Base-by-base conservation (phyloP, 2,888 invertebrate genomes). In the Drosophila borborema region DNA sequence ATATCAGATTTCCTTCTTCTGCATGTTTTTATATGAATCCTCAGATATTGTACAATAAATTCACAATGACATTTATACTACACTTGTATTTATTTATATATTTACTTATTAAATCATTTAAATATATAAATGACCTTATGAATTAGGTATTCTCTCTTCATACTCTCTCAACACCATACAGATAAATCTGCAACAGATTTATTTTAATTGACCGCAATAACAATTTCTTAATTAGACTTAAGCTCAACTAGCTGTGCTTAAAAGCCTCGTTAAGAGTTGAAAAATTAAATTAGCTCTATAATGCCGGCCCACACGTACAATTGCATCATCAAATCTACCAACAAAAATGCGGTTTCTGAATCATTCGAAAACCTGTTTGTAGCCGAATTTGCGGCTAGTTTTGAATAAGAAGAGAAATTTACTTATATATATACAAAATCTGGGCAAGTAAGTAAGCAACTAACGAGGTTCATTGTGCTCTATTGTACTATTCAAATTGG, bases 351-450 rank as follows among this genome's bases (percentile, higher is more conserved):
- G 10, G 18, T 12, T 34, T 46, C 40, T 36, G 48, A 67, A 49
- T 55, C 69, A 58, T 28, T 40, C 2, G n/a, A 20, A 66, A 67
- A 56, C 67, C 67, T 31, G 67, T 68, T 67, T 49, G 20, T 38
- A 49, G 56, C 20, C 16, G 0, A 67, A 40, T 43, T 43, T 10
- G 14, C 16, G 28, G 10, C 9, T 36, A 54, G 48, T 12, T 49
- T 46, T 7, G 28, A 46, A 18, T 4, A 4, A 59, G 31, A 46
- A 56, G 18, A 18, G n/a, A 41, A 55, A 56, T 41, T 31, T 6
- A 20, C 14, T 34, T 36, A 3, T 8, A 34, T 34, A 34, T 9
- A 18, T 20, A 14, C 36, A 20, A 53, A 14, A 14, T 49, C 14
- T 28, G 23, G 38, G 8, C 16, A 16, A 38, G 38, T 38, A 53